phyloP scores from a whole-genome alignment of 2,888 invertebrate species.

The Aphidius colemani region DNA sequence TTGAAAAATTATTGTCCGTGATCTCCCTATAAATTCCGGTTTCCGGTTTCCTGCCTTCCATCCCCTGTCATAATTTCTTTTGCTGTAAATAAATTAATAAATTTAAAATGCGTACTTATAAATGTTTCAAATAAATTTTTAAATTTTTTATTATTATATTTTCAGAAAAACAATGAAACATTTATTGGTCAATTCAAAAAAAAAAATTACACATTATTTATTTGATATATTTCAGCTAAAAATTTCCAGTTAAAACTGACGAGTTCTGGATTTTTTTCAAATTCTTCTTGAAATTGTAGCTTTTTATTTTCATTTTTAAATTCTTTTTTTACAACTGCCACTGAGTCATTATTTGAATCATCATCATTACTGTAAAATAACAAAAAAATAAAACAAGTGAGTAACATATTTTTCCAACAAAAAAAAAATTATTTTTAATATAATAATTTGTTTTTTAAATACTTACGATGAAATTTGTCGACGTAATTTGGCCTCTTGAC shows the following conservation, averaged over 20 bases:
- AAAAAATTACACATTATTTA: slow-evolving; percentile 23
- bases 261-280: slow-evolving; percentile 33
- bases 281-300: not conserved
- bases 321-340: slow-evolving; percentile 3
- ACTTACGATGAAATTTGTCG: slow-evolving; percentile 36
- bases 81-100: too few species aligned
- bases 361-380: not conserved
- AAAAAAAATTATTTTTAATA: slow-evolving; percentile 4
- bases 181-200: slow-evolving; percentile 8
- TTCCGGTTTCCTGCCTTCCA: too few species aligned
- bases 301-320: not conserved
- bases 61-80: too few species aligned
- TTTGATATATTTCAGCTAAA: slow-evolving; percentile 46
- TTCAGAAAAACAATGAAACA: not conserved
- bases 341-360: slow-evolving; percentile 10
- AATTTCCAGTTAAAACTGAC: slow-evolving; percentile 48
- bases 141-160: not conserved
- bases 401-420: not conserved
- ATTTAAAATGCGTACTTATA: too few species aligned
- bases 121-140: too few species aligned
- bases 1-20: too few species aligned
- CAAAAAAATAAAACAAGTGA: not conserved
- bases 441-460: not conserved
- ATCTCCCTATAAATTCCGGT: too few species aligned
- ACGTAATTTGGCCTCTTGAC: slow-evolving; percentile 26